A percentile compares a stretch with the other conserved stretches of the same genome.
phyloP scores from a whole-genome alignment of 2,888 invertebrate genomes.

The Plagodis pulveraria region DNA sequence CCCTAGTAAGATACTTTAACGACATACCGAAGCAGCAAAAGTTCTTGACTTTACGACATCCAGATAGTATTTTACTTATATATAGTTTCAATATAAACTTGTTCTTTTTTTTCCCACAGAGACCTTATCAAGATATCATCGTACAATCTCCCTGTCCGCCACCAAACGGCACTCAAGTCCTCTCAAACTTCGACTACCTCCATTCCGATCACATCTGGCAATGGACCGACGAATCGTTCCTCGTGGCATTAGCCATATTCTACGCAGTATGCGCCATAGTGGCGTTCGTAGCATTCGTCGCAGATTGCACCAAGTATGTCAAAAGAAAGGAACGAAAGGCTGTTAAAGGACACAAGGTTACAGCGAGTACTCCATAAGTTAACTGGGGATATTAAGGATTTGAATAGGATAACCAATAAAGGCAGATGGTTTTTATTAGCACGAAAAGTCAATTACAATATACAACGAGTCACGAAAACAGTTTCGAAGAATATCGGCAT shows the following conservation, averaged over 20 bases:
- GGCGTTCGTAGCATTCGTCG: constrained; percentile 86
- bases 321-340: constrained; percentile 80
- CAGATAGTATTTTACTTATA: too few species aligned
- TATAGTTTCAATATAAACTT: not conserved
- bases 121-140: constrained; percentile 94
- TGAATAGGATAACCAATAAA: too few species aligned
- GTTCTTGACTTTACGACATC: not conserved
- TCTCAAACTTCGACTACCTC: constrained; percentile 77
- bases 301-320: constrained; percentile 83
- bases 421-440: too few species aligned
- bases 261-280: constrained; percentile 86
- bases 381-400: too few species aligned
- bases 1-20: too few species aligned
- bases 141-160: constrained; percentile 92
- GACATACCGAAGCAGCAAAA: not conserved
- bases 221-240: constrained; percentile 81
- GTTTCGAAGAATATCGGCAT: too few species aligned
- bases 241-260: constrained; percentile 86
- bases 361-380: constrained; percentile 85
- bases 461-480: too few species aligned
- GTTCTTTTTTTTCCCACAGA: constrained; percentile 74
- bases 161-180: constrained; percentile 90
- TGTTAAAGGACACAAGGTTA: constrained; percentile 80
- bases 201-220: constrained; percentile 76
- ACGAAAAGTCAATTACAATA: too few species aligned